phyloP scores from a whole-genome alignment of 2,113 vertebrate species.

The Tenebrosternarchus preto region DNA sequence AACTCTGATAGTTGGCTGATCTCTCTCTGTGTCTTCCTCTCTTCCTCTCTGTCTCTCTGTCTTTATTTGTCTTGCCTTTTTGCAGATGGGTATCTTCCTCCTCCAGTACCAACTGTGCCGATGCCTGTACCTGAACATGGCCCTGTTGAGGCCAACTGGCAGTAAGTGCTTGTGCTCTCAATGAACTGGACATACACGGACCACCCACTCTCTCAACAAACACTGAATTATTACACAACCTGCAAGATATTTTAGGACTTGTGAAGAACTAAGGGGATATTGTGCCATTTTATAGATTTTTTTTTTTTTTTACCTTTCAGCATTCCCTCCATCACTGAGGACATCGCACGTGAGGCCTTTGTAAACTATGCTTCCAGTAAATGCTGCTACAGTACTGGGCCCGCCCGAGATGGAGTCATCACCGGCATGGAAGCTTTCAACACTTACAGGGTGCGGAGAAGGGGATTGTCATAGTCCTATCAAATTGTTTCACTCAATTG shows the following conservation, averaged over 20 bases:
- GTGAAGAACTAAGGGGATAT: too few relatives aligned
- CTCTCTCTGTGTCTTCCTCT: conserved; percentile 10
- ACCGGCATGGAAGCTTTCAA: conserved; percentile 65
- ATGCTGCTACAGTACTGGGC: conserved; percentile 62
- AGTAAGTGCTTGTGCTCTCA: conserved; percentile 36
- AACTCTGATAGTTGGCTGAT: too few relatives aligned
- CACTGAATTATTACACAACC: not conserved
- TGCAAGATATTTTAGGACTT: too few relatives aligned
- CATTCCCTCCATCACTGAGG: conserved; percentile 65
- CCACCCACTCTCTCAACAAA: not conserved
- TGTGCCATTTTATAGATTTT: not conserved
- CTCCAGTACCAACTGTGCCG: conserved; percentile 43
- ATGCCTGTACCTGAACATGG: conserved; percentile 33
- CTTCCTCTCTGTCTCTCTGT: conserved; percentile 11
- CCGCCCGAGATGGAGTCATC: conserved; percentile 64
- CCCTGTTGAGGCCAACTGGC: conserved; percentile 25
- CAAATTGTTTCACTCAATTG: not conserved
- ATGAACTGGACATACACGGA: not conserved
- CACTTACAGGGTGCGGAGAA: conserved; percentile 67
- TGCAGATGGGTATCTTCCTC: conserved; percentile 52
- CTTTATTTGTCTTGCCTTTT: not conserved
- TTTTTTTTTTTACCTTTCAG: conserved; percentile 49
- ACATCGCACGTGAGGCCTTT: conserved; percentile 55
- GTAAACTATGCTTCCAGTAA: conserved; percentile 44
- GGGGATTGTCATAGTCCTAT: not conserved